A percentile compares a stretch with the other conserved stretches of the same genome.
Conservation (phyloP, 2,113 vertebrate species). For the Nothoprocta perdicaria region DNA sequence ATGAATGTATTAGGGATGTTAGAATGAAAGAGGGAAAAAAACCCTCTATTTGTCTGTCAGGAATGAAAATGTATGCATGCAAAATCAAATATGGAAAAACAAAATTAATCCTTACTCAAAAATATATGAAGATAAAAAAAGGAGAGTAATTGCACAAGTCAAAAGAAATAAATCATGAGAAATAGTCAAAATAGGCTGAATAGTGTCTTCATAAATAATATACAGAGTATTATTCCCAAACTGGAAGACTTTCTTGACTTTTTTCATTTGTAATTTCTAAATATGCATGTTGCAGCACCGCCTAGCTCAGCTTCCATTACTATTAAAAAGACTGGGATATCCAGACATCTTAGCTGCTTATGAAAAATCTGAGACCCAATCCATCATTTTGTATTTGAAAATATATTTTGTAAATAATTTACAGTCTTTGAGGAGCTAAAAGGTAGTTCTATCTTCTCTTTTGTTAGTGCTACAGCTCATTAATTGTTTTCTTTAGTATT, state of each 20-base stretch:
- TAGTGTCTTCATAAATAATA: background rate
- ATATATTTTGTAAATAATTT: background rate
- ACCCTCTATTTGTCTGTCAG: background rate
- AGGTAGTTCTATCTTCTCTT: background rate
- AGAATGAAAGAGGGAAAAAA: background rate
- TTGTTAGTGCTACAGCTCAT: background rate
- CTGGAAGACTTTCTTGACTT: background rate
- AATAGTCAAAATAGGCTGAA: background rate
- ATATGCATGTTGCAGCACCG: background rate
- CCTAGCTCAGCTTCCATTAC: background rate
- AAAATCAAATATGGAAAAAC: background rate
- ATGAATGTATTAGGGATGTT: background rate
- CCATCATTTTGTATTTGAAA: background rate
- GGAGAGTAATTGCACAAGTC: background rate
- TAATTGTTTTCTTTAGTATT: background rate
- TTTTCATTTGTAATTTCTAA: background rate
- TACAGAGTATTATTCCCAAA: background rate
- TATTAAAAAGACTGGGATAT: background rate
- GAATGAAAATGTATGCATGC: background rate
- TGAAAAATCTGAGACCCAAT: background rate
- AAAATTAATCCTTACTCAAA: background rate
- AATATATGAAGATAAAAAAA: background rate
- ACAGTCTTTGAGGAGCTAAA: background rate
- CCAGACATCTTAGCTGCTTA: background rate
- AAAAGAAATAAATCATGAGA: background rate